Evolutionary conservation across 2,113 vertebrate genomes (phyloP).

Genomic region (Phrynocephalus versicolor): DNA sequence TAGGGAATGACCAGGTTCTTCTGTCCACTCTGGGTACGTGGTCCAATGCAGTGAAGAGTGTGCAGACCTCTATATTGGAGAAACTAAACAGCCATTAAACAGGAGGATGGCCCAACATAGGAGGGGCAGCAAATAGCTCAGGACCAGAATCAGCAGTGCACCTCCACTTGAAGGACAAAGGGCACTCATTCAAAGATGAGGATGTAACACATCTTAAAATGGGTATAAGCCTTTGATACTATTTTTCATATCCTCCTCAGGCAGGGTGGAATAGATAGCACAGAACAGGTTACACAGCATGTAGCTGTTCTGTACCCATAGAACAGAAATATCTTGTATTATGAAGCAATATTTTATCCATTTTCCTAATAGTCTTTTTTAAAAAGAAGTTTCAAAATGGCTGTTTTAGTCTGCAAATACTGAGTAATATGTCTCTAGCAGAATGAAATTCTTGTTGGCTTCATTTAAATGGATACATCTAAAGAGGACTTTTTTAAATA

Average conservation of each 20-base stretch:
- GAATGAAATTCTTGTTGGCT: conserved; percentile 36
- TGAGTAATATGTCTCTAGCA: neutral
- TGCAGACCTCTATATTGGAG: too few relatives aligned
- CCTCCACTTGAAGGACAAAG: too few relatives aligned
- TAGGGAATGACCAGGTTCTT: too few relatives aligned
- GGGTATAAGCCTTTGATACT: neutral
- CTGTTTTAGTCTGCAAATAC: neutral
- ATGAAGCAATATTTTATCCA: neutral
- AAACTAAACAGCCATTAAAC: too few relatives aligned
- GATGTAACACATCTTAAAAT: too few relatives aligned
- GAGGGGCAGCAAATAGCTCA: too few relatives aligned
- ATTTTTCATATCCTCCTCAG: neutral
- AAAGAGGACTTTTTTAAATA: conserved; percentile 33
- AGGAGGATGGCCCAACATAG: too few relatives aligned
- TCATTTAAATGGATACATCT: conserved; percentile 52
- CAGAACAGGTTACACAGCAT: neutral
- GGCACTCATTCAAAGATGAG: too few relatives aligned
- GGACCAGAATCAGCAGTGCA: too few relatives aligned
- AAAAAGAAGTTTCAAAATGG: conserved; percentile 10
- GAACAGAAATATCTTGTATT: neutral
- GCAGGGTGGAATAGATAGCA: too few relatives aligned
- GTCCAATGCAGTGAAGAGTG: too few relatives aligned
- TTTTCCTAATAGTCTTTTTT: neutral
- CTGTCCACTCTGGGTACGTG: too few relatives aligned
- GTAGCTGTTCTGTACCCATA: neutral